Evolutionary conservation across 2,113 vertebrate species (phyloP).

Genomic region (Bungarus multicinctus): DNA sequence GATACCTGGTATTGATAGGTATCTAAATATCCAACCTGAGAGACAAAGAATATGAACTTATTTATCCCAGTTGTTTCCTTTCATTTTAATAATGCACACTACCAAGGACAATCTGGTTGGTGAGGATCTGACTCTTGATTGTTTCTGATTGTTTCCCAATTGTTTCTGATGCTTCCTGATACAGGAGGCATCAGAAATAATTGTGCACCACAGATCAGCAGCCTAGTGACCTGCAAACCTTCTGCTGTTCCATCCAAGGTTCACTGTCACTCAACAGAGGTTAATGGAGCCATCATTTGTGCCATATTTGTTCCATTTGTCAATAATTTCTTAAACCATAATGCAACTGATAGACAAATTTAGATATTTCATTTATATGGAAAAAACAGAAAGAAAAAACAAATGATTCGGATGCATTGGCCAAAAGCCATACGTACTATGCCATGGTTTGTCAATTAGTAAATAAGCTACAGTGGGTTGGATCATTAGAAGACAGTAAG

Average conservation of each 20-base stretch:
- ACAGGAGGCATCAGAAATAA: background rate
- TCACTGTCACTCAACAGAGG: background rate
- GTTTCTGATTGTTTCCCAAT: background rate
- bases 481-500: background rate
- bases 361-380: background rate
- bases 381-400: background rate
- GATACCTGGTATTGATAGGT: background rate
- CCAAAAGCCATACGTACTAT: background rate
- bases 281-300: background rate
- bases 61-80: background rate
- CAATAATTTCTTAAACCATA: no score
- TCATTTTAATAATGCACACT: background rate
- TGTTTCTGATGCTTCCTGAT: background rate
- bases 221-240: background rate
- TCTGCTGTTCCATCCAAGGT: background rate
- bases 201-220: background rate
- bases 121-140: background rate
- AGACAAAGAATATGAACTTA: background rate
- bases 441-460: background rate
- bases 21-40: background rate
- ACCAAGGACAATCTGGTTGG: background rate
- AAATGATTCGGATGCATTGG: background rate
- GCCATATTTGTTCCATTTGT: no score
- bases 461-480: background rate
- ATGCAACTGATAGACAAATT: background rate